Base-by-base conservation (phyloP, 2,888 invertebrate genomes). In the Elysia crispata region DNA sequence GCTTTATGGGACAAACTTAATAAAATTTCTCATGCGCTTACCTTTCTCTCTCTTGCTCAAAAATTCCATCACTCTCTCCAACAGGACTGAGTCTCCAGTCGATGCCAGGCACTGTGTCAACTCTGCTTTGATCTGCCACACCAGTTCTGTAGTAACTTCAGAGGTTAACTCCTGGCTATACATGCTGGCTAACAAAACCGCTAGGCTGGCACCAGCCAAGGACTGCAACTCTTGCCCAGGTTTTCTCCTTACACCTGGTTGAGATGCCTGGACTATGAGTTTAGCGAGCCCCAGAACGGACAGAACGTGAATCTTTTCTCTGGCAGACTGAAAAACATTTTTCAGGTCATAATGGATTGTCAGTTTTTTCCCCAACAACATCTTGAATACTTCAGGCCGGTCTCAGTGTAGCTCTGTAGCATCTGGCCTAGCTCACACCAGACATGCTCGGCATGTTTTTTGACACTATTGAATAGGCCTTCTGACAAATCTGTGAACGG, bases 111-210 rank as follows among this genome's bases (percentile, higher is more conserved):
- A 73, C 25, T 72, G 49, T 18, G 64, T 54, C 6, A 79, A 25
- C 49, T 75, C 79, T 20, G 74, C 64, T 20, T 79, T 79, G 41
- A 75, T 31, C 20, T 67, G 57, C 73, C 74, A 74, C 33, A 75
- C 31, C 54, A 79, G 28, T 72, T 78, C 78, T 49, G 50, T 73
- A 8, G 28, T 62, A 1, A 8, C 25, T 20, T 28, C 20, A 20
- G 30, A 11, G 20, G 20, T 23, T 0, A 31, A 31, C 23, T 62
- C 25, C 33, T 28, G 64, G 30, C 23, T 25, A 57, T 57, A 54
- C 18, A 79, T 49, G 23, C 75, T 54, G 23, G 67, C 67, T 60
- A 80, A 30, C 1, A 76, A 62, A 28, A 69, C 57, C 25, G 76
- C 76, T n/a, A 80, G 33, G 41, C 75, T 49, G 3, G 13, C 6